These are phyloP conservation scores for Chrysochloris asiatica DNA, from an alignment of 2,113 vertebrate species.

Conservation along the genomic window DNA sequence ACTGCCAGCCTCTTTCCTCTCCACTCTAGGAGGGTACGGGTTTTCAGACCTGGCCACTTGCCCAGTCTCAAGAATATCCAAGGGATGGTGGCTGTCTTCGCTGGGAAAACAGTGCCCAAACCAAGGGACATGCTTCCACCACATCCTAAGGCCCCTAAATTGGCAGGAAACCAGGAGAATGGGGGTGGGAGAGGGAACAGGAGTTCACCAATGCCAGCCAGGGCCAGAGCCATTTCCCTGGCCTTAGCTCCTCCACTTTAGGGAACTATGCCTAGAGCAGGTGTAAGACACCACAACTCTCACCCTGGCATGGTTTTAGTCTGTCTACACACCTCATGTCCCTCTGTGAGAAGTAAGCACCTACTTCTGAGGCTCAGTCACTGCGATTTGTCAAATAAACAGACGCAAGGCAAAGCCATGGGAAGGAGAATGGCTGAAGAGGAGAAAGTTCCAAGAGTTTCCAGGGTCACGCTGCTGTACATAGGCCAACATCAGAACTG, in stretches of 20 bases:
- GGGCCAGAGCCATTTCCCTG: not conserved
- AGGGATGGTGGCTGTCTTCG: not conserved
- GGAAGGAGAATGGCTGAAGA: not conserved
- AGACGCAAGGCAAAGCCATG: conserved; percentile 1
- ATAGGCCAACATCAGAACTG: not conserved
- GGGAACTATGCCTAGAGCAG: not conserved
- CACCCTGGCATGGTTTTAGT: not conserved
- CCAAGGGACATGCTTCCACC: not conserved
- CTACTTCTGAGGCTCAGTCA: conserved; percentile 3
- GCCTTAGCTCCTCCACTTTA: not conserved
- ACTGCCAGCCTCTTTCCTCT: not conserved
- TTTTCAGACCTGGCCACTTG: not conserved
- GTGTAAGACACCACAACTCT: not conserved
- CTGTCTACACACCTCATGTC: not conserved
- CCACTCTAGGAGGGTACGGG: not conserved
- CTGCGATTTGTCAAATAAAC: not conserved
- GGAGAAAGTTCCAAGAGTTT: not conserved
- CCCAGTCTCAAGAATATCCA: not conserved
- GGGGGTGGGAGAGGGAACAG: not conserved
- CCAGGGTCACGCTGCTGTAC: not conserved
- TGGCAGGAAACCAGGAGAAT: not conserved
- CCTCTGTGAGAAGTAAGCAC: not conserved
- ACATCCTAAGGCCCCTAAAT: not conserved
- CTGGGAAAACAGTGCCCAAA: conserved; percentile 12
- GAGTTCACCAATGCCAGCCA: not conserved